These are phyloP conservation scores for Drosophila tropicalis DNA, from an alignment of 1,140 invertebrate genomes.

Conservation along the genomic window DNA sequence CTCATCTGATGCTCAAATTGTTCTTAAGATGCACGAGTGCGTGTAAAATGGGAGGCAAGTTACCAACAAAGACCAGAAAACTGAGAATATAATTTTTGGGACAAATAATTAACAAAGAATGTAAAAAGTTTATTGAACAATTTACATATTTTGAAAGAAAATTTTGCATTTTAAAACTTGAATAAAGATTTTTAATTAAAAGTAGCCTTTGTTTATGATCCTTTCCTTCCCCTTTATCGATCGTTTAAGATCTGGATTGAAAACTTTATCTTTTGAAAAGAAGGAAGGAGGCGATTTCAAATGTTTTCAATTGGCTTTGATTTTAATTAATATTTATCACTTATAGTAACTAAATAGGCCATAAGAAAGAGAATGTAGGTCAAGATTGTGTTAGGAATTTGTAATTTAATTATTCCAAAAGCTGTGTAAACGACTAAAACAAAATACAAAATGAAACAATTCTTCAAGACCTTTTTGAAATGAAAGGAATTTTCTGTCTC, in stretches of 20 bases:
- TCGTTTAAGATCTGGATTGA: no score
- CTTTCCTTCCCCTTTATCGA: no score
- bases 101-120: constrained; percentile 51
- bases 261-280: no score
- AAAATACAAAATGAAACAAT: not conserved
- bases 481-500: not conserved
- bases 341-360: no score
- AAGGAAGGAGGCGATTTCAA: no score
- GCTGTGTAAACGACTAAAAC: not conserved
- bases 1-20: constrained; percentile 42
- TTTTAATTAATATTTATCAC: no score
- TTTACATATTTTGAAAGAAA: constrained; percentile 22
- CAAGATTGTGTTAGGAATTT: not conserved
- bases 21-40: constrained; percentile 36
- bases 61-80: constrained; percentile 33
- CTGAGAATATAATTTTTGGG: constrained; percentile 27
- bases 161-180: not conserved
- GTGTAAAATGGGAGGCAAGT: constrained; percentile 20
- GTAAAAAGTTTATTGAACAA: constrained; percentile 42
- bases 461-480: not conserved
- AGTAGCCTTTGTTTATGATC: no score
- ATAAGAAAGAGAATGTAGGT: no score
- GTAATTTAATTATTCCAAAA: not conserved
- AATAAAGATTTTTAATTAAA: no score
- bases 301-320: no score